These are phyloP conservation scores for Phoebastria nigripes DNA, from an alignment of 2,797 vertebrate species.

Conservation along the genomic window DNA sequence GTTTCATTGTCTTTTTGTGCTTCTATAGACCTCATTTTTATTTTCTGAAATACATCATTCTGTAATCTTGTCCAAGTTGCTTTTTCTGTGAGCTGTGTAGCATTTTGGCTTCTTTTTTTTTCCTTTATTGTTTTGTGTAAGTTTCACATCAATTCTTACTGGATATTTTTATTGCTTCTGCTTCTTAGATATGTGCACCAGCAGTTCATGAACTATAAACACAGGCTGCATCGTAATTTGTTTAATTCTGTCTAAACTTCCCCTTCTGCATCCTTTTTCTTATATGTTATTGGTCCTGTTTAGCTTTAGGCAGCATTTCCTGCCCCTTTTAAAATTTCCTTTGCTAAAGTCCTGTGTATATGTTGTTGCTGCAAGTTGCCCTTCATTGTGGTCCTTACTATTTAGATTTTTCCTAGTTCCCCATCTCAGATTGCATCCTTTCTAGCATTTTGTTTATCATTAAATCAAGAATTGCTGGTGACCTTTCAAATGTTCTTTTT, in stretches of 20 bases:
- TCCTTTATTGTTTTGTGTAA: neutral
- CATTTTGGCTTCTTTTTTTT: neutral
- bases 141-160: neutral
- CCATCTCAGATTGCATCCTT: neutral
- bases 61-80: neutral
- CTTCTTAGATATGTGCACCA: neutral
- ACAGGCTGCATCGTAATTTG: neutral
- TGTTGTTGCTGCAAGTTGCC: neutral
- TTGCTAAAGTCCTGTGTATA: neutral
- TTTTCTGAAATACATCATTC: neutral
- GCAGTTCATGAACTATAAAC: neutral
- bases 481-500: conserved; percentile 54
- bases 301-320: neutral
- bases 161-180: neutral
- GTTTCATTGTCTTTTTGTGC: neutral
- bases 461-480: neutral
- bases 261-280: neutral
- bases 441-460: neutral
- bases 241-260: neutral
- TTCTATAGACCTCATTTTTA: neutral
- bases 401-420: neutral
- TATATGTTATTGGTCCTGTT: neutral
- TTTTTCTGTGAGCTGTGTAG: neutral
- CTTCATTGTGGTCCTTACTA: neutral
- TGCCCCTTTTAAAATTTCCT: neutral